Conservation (phyloP, 1,140 invertebrate genomes). For the Schlechtendalia chinensis region DNA sequence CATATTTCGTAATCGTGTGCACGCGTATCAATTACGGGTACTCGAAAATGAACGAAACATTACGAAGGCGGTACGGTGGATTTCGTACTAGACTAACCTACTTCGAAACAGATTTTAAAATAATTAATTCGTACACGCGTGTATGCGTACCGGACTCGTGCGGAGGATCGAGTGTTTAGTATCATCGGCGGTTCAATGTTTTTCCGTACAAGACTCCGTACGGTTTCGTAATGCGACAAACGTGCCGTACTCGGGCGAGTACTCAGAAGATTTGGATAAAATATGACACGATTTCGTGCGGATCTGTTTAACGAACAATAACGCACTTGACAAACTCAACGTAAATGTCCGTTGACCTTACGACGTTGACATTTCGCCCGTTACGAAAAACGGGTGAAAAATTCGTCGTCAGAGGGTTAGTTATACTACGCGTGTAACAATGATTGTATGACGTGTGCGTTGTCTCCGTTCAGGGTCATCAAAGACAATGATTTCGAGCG, state of each 20-base stretch:
- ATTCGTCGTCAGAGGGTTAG: background rate
- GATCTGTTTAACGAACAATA: background rate
- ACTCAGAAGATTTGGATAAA: background rate
- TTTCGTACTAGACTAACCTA: background rate
- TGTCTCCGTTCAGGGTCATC: slow-evolving; percentile 26
- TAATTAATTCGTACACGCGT: no score
- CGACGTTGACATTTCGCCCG: slow-evolving; percentile 8
- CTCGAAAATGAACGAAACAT: background rate
- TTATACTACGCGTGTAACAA: background rate
- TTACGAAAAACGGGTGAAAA: slow-evolving; percentile 1
- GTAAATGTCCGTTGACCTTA: slow-evolving; percentile 10
- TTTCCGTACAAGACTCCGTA: no score
- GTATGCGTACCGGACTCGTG: background rate
- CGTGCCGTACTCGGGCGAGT: no score
- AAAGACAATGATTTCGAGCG: slow-evolving; percentile 2
- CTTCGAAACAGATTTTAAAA: background rate
- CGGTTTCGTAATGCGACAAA: no score
- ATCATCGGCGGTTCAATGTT: background rate
- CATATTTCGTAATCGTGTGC: background rate
- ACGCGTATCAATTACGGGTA: background rate
- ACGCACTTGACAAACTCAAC: background rate
- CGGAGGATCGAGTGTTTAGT: background rate
- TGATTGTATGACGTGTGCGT: slow-evolving; percentile 20
- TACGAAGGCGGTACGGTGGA: no score
- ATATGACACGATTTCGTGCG: background rate